phyloP scores from a whole-genome alignment of 2,888 invertebrate species.

The Leucophenga montana region DNA sequence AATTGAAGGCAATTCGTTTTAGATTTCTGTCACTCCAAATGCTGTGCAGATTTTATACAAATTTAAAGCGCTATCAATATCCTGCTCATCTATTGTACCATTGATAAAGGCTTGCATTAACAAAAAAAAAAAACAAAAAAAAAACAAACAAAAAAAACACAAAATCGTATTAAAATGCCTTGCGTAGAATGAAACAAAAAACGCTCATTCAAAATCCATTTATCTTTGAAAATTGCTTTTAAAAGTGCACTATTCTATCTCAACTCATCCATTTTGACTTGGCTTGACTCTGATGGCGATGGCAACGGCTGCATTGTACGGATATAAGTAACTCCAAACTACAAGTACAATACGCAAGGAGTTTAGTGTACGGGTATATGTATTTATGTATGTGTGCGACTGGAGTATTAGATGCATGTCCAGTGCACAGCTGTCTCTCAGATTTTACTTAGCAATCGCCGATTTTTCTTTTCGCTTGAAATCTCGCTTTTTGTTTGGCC shows the following conservation, averaged over 20 bases:
- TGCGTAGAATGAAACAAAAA: neutral
- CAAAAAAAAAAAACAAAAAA: too few relatives aligned
- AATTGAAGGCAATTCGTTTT: too few relatives aligned
- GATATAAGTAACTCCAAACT: too few relatives aligned
- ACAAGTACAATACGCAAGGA: neutral
- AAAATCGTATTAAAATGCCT: neutral
- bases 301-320: neutral
- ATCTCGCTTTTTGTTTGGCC: neutral
- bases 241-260: neutral
- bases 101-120: too few relatives aligned
- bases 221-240: constrained; percentile 27
- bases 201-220: constrained; percentile 27
- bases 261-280: neutral
- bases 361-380: neutral
- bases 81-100: too few relatives aligned
- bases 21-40: too few relatives aligned
- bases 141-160: too few relatives aligned
- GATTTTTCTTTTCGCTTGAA: neutral
- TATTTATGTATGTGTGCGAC: too few relatives aligned
- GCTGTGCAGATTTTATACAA: too few relatives aligned
- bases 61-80: too few relatives aligned
- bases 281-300: neutral
- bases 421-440: neutral
- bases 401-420: constrained; percentile 3
- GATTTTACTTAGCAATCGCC: neutral